Evolutionary conservation across 2,888 invertebrate species (phyloP).

Genomic region (Drosophila colorata): DNA sequence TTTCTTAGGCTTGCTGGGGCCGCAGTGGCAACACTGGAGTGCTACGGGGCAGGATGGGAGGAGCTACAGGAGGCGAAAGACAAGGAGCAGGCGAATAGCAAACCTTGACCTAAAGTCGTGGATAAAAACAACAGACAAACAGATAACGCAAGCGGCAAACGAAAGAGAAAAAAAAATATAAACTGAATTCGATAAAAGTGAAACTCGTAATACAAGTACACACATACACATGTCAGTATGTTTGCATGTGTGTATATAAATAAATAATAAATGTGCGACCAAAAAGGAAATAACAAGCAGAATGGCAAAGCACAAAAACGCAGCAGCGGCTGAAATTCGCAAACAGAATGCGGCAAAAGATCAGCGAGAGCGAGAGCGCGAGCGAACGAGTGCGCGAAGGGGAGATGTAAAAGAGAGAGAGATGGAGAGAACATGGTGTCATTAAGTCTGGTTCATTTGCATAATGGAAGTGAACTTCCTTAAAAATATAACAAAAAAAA

Average conservation of each 20-base stretch:
- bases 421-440: constrained; percentile 27
- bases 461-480: constrained; percentile 62
- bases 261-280: constrained; percentile 55
- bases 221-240: constrained; percentile 4
- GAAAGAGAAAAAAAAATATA: constrained; percentile 28
- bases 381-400: constrained; percentile 1
- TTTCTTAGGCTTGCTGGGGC: constrained; percentile 43
- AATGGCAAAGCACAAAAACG: constrained; percentile 29
- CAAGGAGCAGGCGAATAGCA: constrained; percentile 31
- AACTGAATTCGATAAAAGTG: constrained; percentile 64
- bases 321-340: constrained; percentile 28
- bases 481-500: constrained; percentile 24
- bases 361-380: constrained; percentile 1
- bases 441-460: constrained; percentile 55
- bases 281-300: constrained; percentile 58
- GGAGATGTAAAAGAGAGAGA: background rate
- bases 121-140: constrained; percentile 49
- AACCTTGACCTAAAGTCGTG: constrained; percentile 69
- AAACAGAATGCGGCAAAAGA: constrained; percentile 31
- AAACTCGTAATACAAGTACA: constrained; percentile 60
- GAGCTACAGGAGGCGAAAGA: background rate
- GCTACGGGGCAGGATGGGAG: background rate
- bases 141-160: constrained; percentile 41
- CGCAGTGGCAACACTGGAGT: constrained; percentile 10
- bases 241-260: constrained; percentile 12